Evolutionary conservation across 2,888 invertebrate species (phyloP), one percentile per base, ranked within the genome.

Genomic region (Scaptomyza parva): DNA sequence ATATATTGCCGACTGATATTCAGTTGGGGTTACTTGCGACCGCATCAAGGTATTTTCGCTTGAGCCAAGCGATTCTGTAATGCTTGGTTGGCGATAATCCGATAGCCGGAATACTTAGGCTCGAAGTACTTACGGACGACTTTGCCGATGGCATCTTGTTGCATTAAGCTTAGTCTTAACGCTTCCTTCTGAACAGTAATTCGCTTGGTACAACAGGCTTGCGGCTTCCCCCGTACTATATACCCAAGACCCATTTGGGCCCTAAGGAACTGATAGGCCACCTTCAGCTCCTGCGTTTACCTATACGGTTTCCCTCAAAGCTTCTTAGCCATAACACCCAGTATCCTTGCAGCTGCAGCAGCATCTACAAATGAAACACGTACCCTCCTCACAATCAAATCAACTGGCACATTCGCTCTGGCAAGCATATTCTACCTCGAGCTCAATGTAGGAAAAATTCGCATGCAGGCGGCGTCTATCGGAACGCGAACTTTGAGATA

Each of bases 371-470:
- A 99, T 4, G 99, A 97, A 48, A 99, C 93, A 20, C 99, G 94
- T 65, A 99, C 93, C 12, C 99, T 94, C 14, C 99, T 94, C 0
- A 98, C 99, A 76, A 99, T 96, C 94, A 99, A 97, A 92, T 99
- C 99, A 37, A 98, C 95, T n/a, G n/a, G n/a, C n/a, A n/a, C n/a
- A n/a, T n/a, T n/a, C n/a, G n/a, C n/a, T n/a, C 48, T 97, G 94
- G 12, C 99, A 70, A 20, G 65, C 99, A 91, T 99, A 99, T 74
- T 93, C 93, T 69, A 95, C 93, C 92, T 99, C 99, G n/a, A 99
- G 99, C 90, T 99, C 98, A 85, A 99, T 97, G 91, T 99, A 99
- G 0, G 99, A 99, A 91, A 98, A 99, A 91, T 99, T 98, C 0
- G 97, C 97, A 92, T 99, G 99, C 50, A 99, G 93, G 87, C 97